phyloP scores from a whole-genome alignment of 2,888 invertebrate genomes.

The Drosophila pseudotakahashii region DNA sequence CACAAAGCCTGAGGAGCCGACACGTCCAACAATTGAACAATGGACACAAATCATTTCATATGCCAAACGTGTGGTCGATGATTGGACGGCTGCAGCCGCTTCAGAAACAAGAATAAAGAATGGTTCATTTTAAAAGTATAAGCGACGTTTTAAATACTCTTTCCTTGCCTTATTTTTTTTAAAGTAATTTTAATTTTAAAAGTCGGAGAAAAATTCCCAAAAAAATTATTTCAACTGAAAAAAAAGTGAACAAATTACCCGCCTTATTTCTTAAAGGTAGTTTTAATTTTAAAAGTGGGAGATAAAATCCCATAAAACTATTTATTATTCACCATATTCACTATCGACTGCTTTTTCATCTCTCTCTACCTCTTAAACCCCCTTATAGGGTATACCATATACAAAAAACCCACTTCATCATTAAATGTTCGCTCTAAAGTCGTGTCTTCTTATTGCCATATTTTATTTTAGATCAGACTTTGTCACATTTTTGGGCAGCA shows the following conservation, averaged over 20 bases:
- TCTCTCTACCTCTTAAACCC: too few relatives aligned
- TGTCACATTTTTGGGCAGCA: constrained; percentile 43
- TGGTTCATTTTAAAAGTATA: not conserved
- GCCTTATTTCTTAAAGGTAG: too few relatives aligned
- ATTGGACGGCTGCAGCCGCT: constrained; percentile 36
- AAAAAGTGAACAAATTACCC: not conserved
- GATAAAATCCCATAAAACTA: too few relatives aligned
- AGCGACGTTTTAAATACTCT: not conserved
- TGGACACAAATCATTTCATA: constrained; percentile 79
- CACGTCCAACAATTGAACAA: constrained; percentile 65
- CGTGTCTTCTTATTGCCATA: constrained; percentile 39
- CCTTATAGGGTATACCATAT: constrained; percentile 12
- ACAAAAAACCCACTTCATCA: constrained; percentile 36
- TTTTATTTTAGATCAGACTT: constrained; percentile 73
- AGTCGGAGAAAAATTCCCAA: too few relatives aligned
- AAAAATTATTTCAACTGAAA: not conserved
- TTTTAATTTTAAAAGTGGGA: too few relatives aligned
- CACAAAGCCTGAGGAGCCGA: constrained; percentile 37
- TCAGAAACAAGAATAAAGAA: constrained; percentile 11
- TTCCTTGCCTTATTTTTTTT: too few relatives aligned
- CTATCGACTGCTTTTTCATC: too few relatives aligned
- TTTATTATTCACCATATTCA: too few relatives aligned
- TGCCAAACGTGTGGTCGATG: constrained; percentile 74
- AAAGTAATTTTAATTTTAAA: too few relatives aligned
- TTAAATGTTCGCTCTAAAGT: constrained; percentile 21